Percentiles rank a stretch among this genome's conserved stretches.
These are phyloP conservation scores for Bergia sp. DNA, from an alignment of 92 coral and sea anemone genomes.

Conservation along the genomic window DNA sequence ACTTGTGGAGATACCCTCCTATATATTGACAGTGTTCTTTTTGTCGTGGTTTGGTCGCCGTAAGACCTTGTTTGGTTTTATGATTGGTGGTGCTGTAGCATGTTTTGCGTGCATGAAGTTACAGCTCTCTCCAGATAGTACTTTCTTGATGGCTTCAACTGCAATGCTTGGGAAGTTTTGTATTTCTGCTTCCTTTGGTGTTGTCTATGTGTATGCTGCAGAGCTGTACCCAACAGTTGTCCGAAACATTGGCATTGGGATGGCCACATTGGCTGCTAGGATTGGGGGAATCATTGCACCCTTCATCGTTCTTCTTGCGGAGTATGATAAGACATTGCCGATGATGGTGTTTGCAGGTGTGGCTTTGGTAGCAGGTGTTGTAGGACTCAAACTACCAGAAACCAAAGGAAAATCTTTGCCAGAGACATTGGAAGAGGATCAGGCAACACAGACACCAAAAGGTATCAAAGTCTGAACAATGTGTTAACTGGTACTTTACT, in stretches of 20 bases:
- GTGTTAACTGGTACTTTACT: too few species aligned
- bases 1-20: constrained; percentile 86
- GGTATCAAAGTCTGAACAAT: constrained; percentile 27
- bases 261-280: constrained; percentile 76
- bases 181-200: constrained; percentile 87
- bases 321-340: constrained; percentile 72
- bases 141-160: constrained; percentile 50
- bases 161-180: constrained; percentile 93
- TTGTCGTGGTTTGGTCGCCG: constrained; percentile 77
- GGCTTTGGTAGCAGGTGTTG: constrained; percentile 74
- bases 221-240: constrained; percentile 95
- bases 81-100: constrained; percentile 79
- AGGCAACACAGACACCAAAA: constrained; percentile 45
- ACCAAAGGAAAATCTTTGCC: constrained; percentile 85
- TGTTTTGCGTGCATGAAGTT: constrained; percentile 81
- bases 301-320: constrained; percentile 83
- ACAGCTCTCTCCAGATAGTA: constrained; percentile 55
- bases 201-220: constrained; percentile 81
- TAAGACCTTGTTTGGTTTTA: constrained; percentile 73
- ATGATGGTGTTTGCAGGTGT: constrained; percentile 83
- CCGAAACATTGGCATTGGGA: constrained; percentile 90
- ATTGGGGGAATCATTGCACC: constrained; percentile 86
- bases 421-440: constrained; percentile 85
- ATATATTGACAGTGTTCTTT: constrained; percentile 56
- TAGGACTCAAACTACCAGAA: constrained; percentile 85